Conservation (phyloP, 2,888 invertebrate genomes). For the Hypomecis punctinalis region DNA sequence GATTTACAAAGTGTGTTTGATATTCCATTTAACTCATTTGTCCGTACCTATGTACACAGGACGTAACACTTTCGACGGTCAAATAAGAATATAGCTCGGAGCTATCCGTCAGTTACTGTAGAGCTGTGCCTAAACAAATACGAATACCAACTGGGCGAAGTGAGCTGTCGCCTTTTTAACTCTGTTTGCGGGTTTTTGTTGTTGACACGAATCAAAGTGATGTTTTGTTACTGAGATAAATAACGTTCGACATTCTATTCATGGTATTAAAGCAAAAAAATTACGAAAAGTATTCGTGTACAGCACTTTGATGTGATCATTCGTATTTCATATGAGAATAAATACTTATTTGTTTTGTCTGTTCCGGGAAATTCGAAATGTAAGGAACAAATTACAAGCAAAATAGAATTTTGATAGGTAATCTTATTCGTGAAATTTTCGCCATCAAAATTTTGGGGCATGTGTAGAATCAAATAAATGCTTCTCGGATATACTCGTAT, state of each 20-base stretch:
- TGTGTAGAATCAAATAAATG: too few species aligned
- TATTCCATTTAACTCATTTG: conserved; percentile 16
- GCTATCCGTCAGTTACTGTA: conserved; percentile 24
- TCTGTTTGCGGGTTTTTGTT: conserved; percentile 36
- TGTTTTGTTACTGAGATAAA: conserved; percentile 16
- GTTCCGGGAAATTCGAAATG: too few species aligned
- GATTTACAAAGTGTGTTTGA: conserved; percentile 7
- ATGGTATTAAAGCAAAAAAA: neutral
- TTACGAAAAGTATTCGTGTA: neutral
- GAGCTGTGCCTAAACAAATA: conserved; percentile 53
- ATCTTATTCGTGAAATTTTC: too few species aligned
- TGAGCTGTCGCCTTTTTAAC: conserved; percentile 50
- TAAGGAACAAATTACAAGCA: too few species aligned
- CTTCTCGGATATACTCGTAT: too few species aligned
- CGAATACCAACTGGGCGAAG: conserved; percentile 48
- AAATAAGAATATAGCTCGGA: conserved; percentile 25
- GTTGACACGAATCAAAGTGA: conserved; percentile 26
- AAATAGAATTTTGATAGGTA: too few species aligned
- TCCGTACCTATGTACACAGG: conserved; percentile 13
- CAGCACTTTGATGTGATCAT: neutral
- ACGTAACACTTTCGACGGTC: conserved; percentile 17
- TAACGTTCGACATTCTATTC: conserved; percentile 8
- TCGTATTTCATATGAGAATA: neutral
- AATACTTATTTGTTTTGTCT: too few species aligned
- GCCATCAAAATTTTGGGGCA: too few species aligned